These are phyloP conservation scores for Timandra comae DNA, from an alignment of 2,888 invertebrate genomes.

Conservation along the genomic window DNA sequence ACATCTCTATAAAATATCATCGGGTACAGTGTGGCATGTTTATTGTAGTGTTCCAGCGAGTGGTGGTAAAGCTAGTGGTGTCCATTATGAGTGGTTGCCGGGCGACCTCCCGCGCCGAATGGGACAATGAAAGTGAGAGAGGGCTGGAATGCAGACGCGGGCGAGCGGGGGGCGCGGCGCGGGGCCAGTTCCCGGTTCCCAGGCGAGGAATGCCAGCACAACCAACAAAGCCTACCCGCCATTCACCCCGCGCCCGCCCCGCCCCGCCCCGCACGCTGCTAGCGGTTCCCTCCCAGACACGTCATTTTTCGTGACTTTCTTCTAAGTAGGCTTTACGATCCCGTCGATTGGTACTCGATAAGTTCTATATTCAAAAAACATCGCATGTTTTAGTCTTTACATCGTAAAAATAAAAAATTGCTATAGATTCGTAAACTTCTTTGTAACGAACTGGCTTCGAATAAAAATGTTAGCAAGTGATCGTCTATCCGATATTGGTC, in stretches of 20 bases:
- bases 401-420: slow-evolving; percentile 33
- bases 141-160: slow-evolving; percentile 66
- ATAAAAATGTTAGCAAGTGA: slow-evolving; percentile 2
- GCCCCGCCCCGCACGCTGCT: slow-evolving; percentile 29
- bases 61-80: slow-evolving; percentile 56
- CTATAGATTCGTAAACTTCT: slow-evolving; percentile 24
- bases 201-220: slow-evolving; percentile 74
- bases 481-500: too few species aligned
- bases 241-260: slow-evolving; percentile 56
- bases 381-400: slow-evolving; percentile 33
- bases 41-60: slow-evolving; percentile 57
- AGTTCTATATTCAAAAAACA: slow-evolving; percentile 46
- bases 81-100: slow-evolving; percentile 53
- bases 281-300: slow-evolving; percentile 51
- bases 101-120: slow-evolving; percentile 72
- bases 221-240: slow-evolving; percentile 72
- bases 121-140: slow-evolving; percentile 76
- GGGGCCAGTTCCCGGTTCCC: slow-evolving; percentile 66
- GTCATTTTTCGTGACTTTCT: slow-evolving; percentile 66
- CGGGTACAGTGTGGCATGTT: slow-evolving; percentile 51
- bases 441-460: slow-evolving; percentile 9
- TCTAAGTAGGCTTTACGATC: slow-evolving; percentile 50
- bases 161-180: slow-evolving; percentile 34
- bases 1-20: too few species aligned
- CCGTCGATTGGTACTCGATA: slow-evolving; percentile 36